phyloP scores from a whole-genome alignment of 2,797 vertebrate genomes.

The Macropus fuliginosus region DNA sequence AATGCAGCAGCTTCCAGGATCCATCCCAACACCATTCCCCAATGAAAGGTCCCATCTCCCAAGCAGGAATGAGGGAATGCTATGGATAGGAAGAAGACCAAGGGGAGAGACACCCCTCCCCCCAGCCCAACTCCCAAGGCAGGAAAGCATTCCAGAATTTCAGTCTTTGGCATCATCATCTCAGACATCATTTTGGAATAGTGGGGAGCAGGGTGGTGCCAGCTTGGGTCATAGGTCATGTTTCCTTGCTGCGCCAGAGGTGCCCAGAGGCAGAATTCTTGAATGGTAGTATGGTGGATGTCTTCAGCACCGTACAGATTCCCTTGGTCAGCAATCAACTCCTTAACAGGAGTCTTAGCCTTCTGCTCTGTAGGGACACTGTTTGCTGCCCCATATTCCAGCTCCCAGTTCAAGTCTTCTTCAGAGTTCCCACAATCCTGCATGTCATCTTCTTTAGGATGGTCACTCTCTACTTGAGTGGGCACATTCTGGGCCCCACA shows the following conservation, averaged over 20 bases:
- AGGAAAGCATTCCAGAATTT: background rate
- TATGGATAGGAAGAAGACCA: background rate
- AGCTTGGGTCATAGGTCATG: slow-evolving; percentile 82
- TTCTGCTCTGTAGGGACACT: slow-evolving; percentile 46
- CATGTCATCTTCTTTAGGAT: slow-evolving; percentile 59
- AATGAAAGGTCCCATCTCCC: slow-evolving; percentile 51
- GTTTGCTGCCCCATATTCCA: background rate
- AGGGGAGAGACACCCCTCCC: background rate
- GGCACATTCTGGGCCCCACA: slow-evolving; percentile 45
- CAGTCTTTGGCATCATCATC: slow-evolving; percentile 86
- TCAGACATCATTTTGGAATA: slow-evolving; percentile 79
- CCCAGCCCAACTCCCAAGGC: slow-evolving; percentile 27
- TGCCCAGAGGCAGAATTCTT: slow-evolving; percentile 79
- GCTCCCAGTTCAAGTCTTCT: slow-evolving; percentile 66
- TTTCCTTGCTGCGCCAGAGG: slow-evolving; percentile 78
- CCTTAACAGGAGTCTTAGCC: slow-evolving; percentile 55
- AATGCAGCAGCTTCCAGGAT: background rate
- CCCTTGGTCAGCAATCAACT: slow-evolving; percentile 76
- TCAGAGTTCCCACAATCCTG: slow-evolving; percentile 53
- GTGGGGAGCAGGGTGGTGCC: slow-evolving; percentile 79
- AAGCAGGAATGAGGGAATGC: slow-evolving; percentile 30
- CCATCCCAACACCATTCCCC: background rate
- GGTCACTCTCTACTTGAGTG: background rate
- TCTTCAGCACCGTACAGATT: slow-evolving; percentile 83
- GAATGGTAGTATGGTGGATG: slow-evolving; percentile 80